Evolutionary conservation across 1,140 invertebrate genomes (phyloP).

Genomic region (Drosophila oshimai): DNA sequence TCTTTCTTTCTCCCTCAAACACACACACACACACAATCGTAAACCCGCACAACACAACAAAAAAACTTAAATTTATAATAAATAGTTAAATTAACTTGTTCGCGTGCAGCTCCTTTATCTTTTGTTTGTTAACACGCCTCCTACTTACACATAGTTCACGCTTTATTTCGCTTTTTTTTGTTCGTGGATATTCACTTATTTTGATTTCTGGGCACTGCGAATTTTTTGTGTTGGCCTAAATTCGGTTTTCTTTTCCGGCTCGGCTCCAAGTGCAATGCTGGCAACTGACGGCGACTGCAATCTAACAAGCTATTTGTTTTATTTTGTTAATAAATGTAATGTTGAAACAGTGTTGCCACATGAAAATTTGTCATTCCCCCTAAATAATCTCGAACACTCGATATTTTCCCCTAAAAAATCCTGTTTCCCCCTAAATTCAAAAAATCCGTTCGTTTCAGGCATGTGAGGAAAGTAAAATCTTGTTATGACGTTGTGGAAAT

Average conservation of each 20-base stretch:
- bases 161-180: background rate
- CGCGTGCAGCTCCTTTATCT: background rate
- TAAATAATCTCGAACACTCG: too few species aligned
- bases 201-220: conserved; percentile 13
- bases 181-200: conserved; percentile 18
- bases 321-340: conserved; percentile 16
- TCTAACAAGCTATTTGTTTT: conserved; percentile 5
- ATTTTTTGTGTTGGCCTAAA: conserved; percentile 4
- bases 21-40: conserved; percentile 15
- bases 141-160: conserved; percentile 41
- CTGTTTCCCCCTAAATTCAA: background rate
- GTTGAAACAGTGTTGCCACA: conserved; percentile 5
- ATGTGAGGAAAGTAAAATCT: too few species aligned
- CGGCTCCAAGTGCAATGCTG: conserved; percentile 12
- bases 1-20: conserved; percentile 27
- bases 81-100: background rate
- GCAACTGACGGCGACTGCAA: conserved; percentile 10
- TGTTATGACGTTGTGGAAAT: too few species aligned
- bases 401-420: background rate
- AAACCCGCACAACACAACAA: conserved; percentile 40
- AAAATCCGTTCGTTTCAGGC: too few species aligned
- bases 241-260: background rate
- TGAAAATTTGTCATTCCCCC: too few species aligned
- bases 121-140: background rate
- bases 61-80: background rate